phyloP scores from a whole-genome alignment of 2,797 vertebrate species.

The Silurus aristotelis region DNA sequence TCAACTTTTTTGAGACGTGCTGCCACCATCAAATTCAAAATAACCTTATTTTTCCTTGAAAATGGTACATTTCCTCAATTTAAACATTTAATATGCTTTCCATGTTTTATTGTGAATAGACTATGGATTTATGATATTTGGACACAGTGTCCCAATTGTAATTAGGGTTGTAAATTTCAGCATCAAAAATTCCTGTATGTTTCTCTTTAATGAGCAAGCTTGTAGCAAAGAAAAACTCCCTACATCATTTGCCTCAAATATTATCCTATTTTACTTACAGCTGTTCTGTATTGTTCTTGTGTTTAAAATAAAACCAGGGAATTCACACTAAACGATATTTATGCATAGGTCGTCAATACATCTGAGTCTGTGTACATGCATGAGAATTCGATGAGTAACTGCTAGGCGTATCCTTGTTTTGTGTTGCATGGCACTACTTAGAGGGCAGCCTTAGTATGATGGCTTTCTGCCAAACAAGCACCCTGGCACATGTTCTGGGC shows the following conservation, averaged over 20 bases:
- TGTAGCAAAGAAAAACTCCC: too few relatives aligned
- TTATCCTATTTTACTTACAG: background rate
- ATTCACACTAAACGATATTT: background rate
- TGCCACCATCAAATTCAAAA: too few relatives aligned
- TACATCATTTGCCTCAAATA: background rate
- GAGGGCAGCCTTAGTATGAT: constrained; percentile 15
- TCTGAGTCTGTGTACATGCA: background rate
- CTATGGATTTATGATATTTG: too few relatives aligned
- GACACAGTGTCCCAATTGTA: too few relatives aligned
- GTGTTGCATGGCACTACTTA: constrained; percentile 9
- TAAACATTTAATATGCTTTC: too few relatives aligned
- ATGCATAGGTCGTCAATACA: background rate
- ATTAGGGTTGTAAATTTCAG: too few relatives aligned
- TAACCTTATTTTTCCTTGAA: too few relatives aligned
- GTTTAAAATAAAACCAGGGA: background rate
- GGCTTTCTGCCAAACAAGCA: constrained; percentile 1
- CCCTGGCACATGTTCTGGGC: constrained; percentile 3
- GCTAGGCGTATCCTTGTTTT: constrained; percentile 48
- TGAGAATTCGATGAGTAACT: constrained; percentile 18
- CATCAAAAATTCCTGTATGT: too few relatives aligned
- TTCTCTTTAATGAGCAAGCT: too few relatives aligned
- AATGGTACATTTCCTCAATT: too few relatives aligned
- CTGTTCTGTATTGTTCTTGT: background rate
- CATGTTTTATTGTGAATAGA: too few relatives aligned
- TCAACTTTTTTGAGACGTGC: too few relatives aligned